Evolutionary conservation across 2,888 invertebrate genomes (phyloP).

Genomic region (Cecidostiba fungosa): DNA sequence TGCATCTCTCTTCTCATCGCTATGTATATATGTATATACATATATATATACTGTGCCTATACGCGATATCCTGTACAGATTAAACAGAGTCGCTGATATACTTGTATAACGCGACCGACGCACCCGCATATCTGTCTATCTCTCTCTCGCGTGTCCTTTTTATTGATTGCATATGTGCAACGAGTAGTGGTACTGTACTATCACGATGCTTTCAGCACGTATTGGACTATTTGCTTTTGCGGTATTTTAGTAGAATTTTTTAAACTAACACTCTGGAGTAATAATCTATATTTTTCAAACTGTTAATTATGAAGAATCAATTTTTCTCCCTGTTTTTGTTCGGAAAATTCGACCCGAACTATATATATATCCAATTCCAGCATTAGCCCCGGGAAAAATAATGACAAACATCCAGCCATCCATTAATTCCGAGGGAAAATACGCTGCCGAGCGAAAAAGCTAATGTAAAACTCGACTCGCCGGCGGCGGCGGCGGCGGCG

Average conservation of each 20-base stretch:
- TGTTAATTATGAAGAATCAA: neutral
- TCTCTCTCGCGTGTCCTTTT: neutral
- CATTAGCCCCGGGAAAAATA: neutral
- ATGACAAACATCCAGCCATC: neutral
- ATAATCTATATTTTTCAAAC: neutral
- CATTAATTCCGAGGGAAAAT: neutral
- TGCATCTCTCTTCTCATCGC: neutral
- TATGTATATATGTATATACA: neutral
- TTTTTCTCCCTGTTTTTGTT: neutral
- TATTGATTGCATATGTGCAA: constrained; percentile 1
- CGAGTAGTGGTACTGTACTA: neutral
- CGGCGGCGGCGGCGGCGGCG: no score
- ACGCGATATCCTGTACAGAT: neutral
- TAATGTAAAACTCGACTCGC: constrained; percentile 3
- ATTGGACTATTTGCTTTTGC: neutral
- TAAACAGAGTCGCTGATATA: neutral
- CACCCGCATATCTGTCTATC: constrained; percentile 1
- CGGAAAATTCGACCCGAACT: neutral
- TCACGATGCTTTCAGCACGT: neutral
- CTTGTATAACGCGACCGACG: neutral
- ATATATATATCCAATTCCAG: neutral
- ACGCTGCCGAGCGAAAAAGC: neutral
- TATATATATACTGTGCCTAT: no score
- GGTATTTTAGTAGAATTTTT: neutral
- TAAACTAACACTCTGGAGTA: neutral